Evolutionary conservation across 2,797 vertebrate species (phyloP), one percentile per base, ranked within the genome.

Genomic region (Halcyon leucocephala): DNA sequence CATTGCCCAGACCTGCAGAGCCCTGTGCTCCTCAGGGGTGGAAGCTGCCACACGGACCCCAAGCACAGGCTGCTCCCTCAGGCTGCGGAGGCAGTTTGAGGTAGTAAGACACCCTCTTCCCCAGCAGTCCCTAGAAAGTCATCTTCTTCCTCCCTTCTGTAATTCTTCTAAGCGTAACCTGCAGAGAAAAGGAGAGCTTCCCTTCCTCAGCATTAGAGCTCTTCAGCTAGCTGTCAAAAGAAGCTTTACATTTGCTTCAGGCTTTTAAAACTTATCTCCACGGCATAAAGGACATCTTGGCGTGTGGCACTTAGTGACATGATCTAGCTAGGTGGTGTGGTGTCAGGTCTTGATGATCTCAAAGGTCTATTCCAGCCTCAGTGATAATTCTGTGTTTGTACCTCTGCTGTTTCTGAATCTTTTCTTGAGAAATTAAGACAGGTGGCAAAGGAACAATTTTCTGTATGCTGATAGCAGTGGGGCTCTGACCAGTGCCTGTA

Each of bases 1-100:
- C 87, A 28, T 93, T 96, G 95, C 18, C 66, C 84, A 94, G 55
- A 96, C 79, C 94, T 93, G 79, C 41, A 35, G 8, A 13, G 57
- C 51, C 44, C 0, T 5, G 46, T 9, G 21, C 76, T 65, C 29
- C 51, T 72, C 35, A 1, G 9, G 37, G 22, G 7, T 72, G 69
- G 28, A 48, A 31, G 46, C 7, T 85, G 52, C 81, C 74, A 57
- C 51, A 35, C 8, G 65, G 65, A 54, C 33, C 26, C 3, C 0
- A 31, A 65, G 73, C 33, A 71, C 33, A 10, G 7, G 3, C 55
- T 64, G 20, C 46, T 42, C 70, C 49, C 12, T 57, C 48, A 14
- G n/a, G n/a, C 72, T 80, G 10, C 26, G 61, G 29, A 35, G 35
- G n/a, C n/a, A 24, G 2, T 78, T 64, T 39, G 14, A 92, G 20